A percentile compares a stretch with the other conserved stretches of the same genome.
These are phyloP conservation scores for Theonella swinhoei DNA, from an alignment of 37 sponge, comb jelly and placozoan species.

Conservation along the genomic window DNA sequence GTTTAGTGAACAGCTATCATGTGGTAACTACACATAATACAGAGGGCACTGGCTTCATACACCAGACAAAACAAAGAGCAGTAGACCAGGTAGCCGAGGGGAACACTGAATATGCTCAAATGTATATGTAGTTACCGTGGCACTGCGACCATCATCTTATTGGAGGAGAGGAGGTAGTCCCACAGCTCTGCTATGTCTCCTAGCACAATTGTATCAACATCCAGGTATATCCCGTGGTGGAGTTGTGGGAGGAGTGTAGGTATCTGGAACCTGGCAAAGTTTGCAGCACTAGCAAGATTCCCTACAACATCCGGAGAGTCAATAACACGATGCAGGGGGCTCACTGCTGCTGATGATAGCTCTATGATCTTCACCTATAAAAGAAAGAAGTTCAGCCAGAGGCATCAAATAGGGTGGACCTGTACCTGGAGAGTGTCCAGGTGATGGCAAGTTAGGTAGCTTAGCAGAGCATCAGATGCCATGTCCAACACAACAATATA, in stretches of 20 bases:
- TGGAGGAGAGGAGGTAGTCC: background rate
- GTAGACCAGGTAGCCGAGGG: too few relatives aligned
- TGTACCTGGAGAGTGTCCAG: background rate
- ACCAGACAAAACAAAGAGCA: too few relatives aligned
- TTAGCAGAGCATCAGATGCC: background rate
- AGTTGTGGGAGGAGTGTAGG: slow-evolving; percentile 44
- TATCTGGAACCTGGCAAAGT: slow-evolving; percentile 66
- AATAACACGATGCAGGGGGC: slow-evolving; percentile 18
- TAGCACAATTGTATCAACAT: slow-evolving; percentile 39
- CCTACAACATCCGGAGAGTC: slow-evolving; percentile 32
- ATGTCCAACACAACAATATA: slow-evolving; percentile 53
- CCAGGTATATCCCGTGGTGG: slow-evolving; percentile 47
- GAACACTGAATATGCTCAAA: slow-evolving; percentile 5
- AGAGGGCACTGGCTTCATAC: too few relatives aligned
- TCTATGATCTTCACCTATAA: slow-evolving; percentile 33
- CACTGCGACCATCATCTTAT: slow-evolving; percentile 22
- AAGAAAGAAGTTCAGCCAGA: background rate
- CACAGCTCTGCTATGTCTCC: slow-evolving; percentile 44
- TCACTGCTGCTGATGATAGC: slow-evolving; percentile 23
- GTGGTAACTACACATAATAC: too few relatives aligned
- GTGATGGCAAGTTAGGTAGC: slow-evolving; percentile 46
- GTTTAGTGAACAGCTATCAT: too few relatives aligned
- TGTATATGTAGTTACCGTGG: slow-evolving; percentile 45
- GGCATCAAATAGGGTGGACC: too few relatives aligned
- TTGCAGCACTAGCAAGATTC: slow-evolving; percentile 71